Conservation (phyloP, 2,797 vertebrate genomes). For the Otus scops region DNA sequence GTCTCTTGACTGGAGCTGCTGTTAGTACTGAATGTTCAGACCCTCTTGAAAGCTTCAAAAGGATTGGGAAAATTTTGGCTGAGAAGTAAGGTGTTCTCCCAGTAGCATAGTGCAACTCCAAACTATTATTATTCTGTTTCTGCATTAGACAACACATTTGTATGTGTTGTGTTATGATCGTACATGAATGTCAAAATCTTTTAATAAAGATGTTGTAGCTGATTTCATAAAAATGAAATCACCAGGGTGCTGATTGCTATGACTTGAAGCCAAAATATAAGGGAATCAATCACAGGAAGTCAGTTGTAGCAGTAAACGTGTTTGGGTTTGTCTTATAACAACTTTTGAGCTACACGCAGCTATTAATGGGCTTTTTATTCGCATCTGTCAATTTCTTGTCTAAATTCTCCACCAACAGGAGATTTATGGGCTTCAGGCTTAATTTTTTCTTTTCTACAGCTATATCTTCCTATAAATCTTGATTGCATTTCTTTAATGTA, state of each 20-base stretch:
- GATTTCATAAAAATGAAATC: not conserved
- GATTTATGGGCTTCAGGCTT: not conserved
- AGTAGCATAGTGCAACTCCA: not conserved
- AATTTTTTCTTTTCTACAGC: not conserved
- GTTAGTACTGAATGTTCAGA: not conserved
- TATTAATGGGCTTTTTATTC: slow-evolving; percentile 5
- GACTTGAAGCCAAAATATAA: not conserved
- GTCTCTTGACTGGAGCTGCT: not conserved
- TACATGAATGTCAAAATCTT: not conserved
- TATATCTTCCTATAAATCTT: not conserved
- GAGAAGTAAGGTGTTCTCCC: not conserved
- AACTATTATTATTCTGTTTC: not conserved
- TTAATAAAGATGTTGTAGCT: not conserved
- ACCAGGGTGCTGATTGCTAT: not conserved
- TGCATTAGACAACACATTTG: not conserved
- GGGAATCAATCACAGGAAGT: not conserved
- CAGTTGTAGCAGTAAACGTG: not conserved
- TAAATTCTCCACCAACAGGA: not conserved
- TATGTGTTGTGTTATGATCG: not conserved
- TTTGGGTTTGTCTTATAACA: not conserved
- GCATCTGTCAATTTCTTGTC: not conserved
- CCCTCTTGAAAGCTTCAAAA: not conserved
- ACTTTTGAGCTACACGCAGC: not conserved
- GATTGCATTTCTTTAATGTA: not conserved
- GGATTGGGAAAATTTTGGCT: not conserved